Evolutionary conservation across 2,113 vertebrate genomes (phyloP).

Genomic region (Limnothrissa miodon): DNA sequence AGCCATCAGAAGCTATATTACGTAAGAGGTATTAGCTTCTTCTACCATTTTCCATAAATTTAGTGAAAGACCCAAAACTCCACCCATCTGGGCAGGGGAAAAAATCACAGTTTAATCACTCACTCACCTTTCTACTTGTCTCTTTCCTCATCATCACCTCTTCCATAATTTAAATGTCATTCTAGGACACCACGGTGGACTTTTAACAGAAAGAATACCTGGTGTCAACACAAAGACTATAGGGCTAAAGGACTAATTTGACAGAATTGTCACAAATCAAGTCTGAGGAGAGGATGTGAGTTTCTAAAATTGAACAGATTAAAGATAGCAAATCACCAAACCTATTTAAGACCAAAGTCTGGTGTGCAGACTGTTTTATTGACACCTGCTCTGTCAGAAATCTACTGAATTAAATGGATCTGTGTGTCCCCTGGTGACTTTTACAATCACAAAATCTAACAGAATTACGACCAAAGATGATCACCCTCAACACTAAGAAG

Average conservation of each 20-base stretch:
- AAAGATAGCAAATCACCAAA: no score
- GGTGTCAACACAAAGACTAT: neutral
- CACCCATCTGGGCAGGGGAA: neutral
- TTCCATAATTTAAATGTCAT: neutral
- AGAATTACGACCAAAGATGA: neutral
- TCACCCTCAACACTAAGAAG: no score
- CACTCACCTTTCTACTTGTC: neutral
- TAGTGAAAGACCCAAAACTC: neutral
- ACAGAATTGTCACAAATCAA: neutral
- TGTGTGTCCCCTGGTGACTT: no score
- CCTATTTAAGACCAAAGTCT: no score
- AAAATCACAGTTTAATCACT: neutral
- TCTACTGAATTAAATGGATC: no score
- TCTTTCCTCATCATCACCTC: neutral
- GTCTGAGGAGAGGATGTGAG: neutral
- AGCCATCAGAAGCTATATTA: neutral
- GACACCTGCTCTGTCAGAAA: no score
- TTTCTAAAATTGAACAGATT: no score
- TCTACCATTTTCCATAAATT: neutral
- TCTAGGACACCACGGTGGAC: neutral
- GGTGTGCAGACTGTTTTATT: no score
- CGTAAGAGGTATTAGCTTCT: neutral
- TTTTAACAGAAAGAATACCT: neutral
- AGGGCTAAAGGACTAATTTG: neutral
- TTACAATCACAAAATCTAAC: neutral